Base-by-base conservation (phyloP, 2,797 vertebrate species). In the Jordanella pulchra region DNA sequence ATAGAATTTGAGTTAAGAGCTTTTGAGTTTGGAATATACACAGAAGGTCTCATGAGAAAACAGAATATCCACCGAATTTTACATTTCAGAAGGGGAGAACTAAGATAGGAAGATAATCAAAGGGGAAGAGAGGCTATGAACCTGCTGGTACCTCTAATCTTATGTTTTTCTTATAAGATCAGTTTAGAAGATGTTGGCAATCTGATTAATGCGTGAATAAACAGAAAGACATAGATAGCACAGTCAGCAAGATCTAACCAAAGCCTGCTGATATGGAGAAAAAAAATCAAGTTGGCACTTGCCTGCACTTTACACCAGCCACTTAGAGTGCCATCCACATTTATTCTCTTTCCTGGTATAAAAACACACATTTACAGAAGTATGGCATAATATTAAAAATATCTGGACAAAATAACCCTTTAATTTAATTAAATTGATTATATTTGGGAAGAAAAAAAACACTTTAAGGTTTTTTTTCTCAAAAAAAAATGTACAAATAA, bases 11-110 rank as follows among this genome's bases (percentile, higher is more conserved):
- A 79, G 70, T 86, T 87, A 72, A 66, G 73, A 69, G 85, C 65
- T 81, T 76, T 79, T 74, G 27, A 69, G 70, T 73, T 81, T 68
- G 86, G 87, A 89, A 92, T 89, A 87, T 92, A 89, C 89, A 93
- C 86, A 91, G 73, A 55, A 79, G 67, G 73, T 75, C 78, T 82
- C 67, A 30, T 25, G 69, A 79, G 75, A 82, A 75, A 67, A 67
- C 80, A 76, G 80, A 9, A 70, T 73, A 27, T 53, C 60, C 15
- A 32, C 53, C 18, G 3, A 10, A 44, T 56, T 27, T 4, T 39
- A 13, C 47, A 48, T 48, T 65, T 63, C 28, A 55, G 55, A 55
- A n/a, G 7, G 27, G 7, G 15, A 51, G 21, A 2, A 6, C n/a
- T 17, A 44, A 14, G 13, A 7, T 30, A 12, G 27, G 7, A 35